A percentile compares a stretch with the other conserved stretches of the same genome.
Evolutionary conservation across 2,113 vertebrate genomes (phyloP).

Genomic region (Sphyrna mokarran): DNA sequence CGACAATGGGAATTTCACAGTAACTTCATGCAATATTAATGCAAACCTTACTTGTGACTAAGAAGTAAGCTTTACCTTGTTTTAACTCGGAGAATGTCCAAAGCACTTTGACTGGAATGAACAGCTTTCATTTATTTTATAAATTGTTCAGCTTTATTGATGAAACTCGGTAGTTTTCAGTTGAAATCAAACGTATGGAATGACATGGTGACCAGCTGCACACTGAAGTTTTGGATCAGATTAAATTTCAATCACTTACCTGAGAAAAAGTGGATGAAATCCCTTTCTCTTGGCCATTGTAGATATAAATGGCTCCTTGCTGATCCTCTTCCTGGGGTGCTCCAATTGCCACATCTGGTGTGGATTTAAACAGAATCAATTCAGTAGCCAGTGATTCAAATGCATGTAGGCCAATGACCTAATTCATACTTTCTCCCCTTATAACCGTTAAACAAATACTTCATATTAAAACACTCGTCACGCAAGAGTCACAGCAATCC

Average conservation of each 20-base stretch:
- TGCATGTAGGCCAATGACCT: background rate
- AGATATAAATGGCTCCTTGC: slow-evolving; percentile 73
- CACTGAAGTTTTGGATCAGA: background rate
- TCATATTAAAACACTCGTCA: background rate
- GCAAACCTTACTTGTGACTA: too few species aligned
- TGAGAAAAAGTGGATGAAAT: slow-evolving; percentile 66
- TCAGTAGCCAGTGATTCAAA: background rate
- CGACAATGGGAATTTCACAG: too few species aligned
- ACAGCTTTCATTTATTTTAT: background rate
- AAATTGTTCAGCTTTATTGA: background rate
- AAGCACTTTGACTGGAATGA: background rate
- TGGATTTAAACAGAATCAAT: slow-evolving; percentile 37
- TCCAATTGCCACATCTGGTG: slow-evolving; percentile 73
- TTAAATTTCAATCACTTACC: slow-evolving; percentile 49
- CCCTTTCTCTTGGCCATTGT: slow-evolving; percentile 70
- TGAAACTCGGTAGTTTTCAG: background rate
- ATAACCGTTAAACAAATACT: background rate
- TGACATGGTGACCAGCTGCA: background rate
- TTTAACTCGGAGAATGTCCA: background rate
- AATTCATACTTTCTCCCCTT: background rate
- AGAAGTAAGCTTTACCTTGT: too few species aligned
- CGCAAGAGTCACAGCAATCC: background rate
- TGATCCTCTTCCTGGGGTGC: slow-evolving; percentile 75
- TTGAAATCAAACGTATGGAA: background rate
- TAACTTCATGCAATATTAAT: too few species aligned